These are phyloP conservation scores for Tragelaphus eurycerus DNA, from an alignment of 2,797 vertebrate genomes.

Conservation along the genomic window DNA sequence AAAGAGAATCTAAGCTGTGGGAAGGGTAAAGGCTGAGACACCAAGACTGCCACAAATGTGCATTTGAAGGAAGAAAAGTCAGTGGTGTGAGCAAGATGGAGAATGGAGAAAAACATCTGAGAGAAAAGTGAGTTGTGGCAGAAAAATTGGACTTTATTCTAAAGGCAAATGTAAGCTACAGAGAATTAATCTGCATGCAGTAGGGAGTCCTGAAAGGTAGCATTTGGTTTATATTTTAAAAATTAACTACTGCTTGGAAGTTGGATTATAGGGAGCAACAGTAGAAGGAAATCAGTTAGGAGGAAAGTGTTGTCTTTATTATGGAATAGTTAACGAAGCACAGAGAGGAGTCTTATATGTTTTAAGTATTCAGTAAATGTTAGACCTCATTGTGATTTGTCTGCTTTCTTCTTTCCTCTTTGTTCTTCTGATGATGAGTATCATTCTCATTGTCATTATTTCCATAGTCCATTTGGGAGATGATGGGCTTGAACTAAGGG, in stretches of 20 bases:
- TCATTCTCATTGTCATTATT: neutral
- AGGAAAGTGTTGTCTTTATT: neutral
- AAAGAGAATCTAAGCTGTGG: neutral
- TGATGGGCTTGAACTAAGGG: neutral
- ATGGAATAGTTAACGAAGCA: neutral
- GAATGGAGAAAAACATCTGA: neutral
- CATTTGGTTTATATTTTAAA: neutral
- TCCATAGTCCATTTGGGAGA: neutral
- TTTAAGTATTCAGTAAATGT: neutral
- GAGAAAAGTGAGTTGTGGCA: neutral
- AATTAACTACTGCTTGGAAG: neutral
- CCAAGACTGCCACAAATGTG: neutral
- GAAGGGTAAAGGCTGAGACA: neutral
- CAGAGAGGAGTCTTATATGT: neutral
- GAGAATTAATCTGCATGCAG: rapidly evolving
- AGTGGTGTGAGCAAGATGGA: neutral
- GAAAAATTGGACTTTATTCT: neutral
- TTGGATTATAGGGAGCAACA: neutral
- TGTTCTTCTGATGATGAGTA: neutral
- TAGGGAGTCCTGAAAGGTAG: neutral
- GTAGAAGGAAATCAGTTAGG: neutral
- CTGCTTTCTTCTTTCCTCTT: neutral
- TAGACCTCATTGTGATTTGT: neutral
- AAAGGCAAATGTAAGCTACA: neutral
- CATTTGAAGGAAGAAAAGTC: neutral